Evolutionary conservation across 1,140 invertebrate genomes (phyloP).

Genomic region (Cotesia glomerata): DNA sequence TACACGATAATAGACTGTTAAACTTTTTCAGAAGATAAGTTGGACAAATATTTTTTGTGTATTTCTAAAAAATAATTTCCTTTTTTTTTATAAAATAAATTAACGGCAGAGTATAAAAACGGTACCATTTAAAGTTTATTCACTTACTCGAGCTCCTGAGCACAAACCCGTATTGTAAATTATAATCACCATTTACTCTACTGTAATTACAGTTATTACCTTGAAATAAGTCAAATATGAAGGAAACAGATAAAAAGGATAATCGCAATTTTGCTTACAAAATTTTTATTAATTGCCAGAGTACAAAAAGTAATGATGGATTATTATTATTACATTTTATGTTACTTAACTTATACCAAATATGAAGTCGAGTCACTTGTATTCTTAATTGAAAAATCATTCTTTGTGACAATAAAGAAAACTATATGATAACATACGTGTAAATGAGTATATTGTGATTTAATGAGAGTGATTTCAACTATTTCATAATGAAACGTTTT

Average conservation of each 20-base stretch:
- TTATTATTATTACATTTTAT: slow-evolving; percentile 46
- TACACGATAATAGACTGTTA: too few relatives aligned
- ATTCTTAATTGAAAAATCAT: slow-evolving; percentile 8
- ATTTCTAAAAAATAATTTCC: too few relatives aligned
- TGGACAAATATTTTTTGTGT: too few relatives aligned
- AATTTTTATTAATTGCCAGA: slow-evolving; percentile 58
- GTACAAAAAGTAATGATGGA: slow-evolving; percentile 51
- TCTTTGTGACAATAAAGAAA: neutral
- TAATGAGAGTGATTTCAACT: neutral
- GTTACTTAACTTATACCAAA: slow-evolving; percentile 52
- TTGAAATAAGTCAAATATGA: neutral
- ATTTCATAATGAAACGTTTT: slow-evolving; percentile 13
- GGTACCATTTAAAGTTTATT: too few relatives aligned
- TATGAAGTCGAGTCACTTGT: slow-evolving; percentile 31
- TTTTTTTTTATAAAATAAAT: too few relatives aligned
- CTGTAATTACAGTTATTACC: too few relatives aligned
- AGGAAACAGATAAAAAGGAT: neutral
- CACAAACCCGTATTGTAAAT: too few relatives aligned
- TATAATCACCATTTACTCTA: too few relatives aligned
- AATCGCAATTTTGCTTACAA: slow-evolving; percentile 45
- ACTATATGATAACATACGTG: neutral
- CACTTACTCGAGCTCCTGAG: too few relatives aligned
- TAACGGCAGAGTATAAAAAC: too few relatives aligned
- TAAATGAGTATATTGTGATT: neutral
- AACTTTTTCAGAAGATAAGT: too few relatives aligned